Base-by-base conservation (phyloP, 2,113 vertebrate genomes). In the Chinchilla lanigera region DNA sequence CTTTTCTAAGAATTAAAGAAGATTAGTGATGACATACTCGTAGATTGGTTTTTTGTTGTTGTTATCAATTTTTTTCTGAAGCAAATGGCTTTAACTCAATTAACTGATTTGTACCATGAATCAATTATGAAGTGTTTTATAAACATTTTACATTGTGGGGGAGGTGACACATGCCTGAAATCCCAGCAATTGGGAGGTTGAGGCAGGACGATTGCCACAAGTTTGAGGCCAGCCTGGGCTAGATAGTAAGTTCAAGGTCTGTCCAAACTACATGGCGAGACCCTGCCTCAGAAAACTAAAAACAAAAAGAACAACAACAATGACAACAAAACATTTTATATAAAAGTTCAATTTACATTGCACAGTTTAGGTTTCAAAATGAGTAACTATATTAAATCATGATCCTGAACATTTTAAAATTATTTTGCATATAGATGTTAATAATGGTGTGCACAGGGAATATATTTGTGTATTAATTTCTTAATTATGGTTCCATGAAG, bases 91-190 rank as follows among this genome's bases (percentile, higher is more conserved):
- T 91, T 89, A 56, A 88, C 7, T 80, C 87, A 54, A 19, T 19
- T 93, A 50, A 61, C 54, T 90, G 52, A 82, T 71, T 95, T 60
- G 69, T 85, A 71, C 38, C 77, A 54, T 91, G 71, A 56, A 86
- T 56, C 78, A 96, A 52, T 86, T 91, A 86, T 80, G 78, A 93
- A 47, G 44, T 95, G 28, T 50, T 77, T 90, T 75, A 90, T 91
- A 94, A 82, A 84, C 78, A 80, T 85, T 83, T 91, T 78, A 91
- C 90, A 69, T 73, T 67, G 65, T 14, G 33, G 65, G 65, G 65
- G 65, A 35, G 14, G 33, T 67, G 14, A 30, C 33, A n/a, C 33
- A 67, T n/a, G 7, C 33, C 33, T 67, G 65, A 17, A 7, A 67
- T 67, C 13, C 30, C 13, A 35, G 33, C 14, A 35, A 14, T 35